Base-by-base conservation (phyloP, 2,888 invertebrate species). In the Epinotia demarniana region DNA sequence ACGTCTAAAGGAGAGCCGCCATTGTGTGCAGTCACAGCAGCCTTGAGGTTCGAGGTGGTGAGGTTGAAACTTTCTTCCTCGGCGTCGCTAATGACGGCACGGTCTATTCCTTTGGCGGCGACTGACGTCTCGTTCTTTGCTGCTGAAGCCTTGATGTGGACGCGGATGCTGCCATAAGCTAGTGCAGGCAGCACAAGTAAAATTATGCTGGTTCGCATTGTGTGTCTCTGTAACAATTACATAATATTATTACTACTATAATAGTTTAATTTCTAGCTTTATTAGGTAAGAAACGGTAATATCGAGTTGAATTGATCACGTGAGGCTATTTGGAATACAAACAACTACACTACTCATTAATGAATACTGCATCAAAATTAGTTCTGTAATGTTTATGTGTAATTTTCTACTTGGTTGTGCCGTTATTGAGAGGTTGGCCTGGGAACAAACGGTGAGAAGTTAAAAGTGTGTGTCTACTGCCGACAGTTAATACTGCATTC, bases 141-240 rank as follows among this genome's bases (percentile, higher is more conserved):
- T 12, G 66, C 2, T 12, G 67, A 60, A 9, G 55, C 67, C 61
- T 53, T 27, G 16, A 75, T 64, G 57, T 60, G 12, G 33, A 75
- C 39, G 12, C 57, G 27, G 63, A 75, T 64, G 12, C 53, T 33
- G 1, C 64, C 71, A 39, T 4, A 66, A 19, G 43, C 19, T 4
- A 75, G 19, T 5, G 71, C 64, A 16, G 75, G 75, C 33, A 75
- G 58, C 6, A 75, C 53, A 13, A 75, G 19, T 18, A 75, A 49
- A 0, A 75, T 18, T 9, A 70, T 1, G 13, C 39, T 58, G 18
- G 53, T 46, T 49, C 43, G 57, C 75, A 75, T 75, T 5, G 64
- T 43, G 53, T 19, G 19, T n/a, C 18, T 43, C 63, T 72, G 63
- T 43, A 53, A 62, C 11, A 53, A 61, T 58, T 1, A 27, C 5